phyloP scores from a whole-genome alignment of 2,888 invertebrate genomes.

The Pycnomerus fuliginosus region DNA sequence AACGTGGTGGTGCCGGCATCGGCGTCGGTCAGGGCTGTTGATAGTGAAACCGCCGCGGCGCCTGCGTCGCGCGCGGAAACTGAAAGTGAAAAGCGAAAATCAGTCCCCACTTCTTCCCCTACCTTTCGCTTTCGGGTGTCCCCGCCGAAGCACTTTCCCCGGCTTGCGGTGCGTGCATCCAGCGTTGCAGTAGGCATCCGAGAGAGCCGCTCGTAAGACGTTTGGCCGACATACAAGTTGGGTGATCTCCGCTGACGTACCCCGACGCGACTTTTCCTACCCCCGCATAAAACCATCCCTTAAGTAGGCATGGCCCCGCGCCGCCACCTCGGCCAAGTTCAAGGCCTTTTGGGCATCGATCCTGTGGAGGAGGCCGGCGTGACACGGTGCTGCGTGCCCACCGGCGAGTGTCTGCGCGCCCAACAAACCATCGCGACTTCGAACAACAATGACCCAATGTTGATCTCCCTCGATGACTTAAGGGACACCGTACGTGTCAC shows the following conservation, averaged over 20 bases:
- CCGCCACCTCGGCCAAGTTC: constrained; percentile 55
- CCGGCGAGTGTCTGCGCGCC: constrained; percentile 75
- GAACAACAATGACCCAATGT: constrained; percentile 52
- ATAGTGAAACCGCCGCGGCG: constrained; percentile 50
- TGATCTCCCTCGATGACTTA: constrained; percentile 67
- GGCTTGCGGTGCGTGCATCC: constrained; percentile 59
- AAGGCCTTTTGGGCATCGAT: constrained; percentile 48
- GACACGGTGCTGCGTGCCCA: constrained; percentile 78
- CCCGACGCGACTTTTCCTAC: constrained; percentile 1
- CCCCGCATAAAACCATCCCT: constrained; percentile 2
- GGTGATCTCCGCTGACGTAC: neutral
- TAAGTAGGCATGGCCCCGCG: constrained; percentile 54
- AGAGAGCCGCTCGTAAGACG: constrained; percentile 53
- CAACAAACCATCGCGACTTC: constrained; percentile 46
- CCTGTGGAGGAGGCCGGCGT: constrained; percentile 46
- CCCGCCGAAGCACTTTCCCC: constrained; percentile 49
- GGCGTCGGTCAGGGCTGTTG: constrained; percentile 49
- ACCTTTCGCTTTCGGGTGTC: constrained; percentile 67
- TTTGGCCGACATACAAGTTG: constrained; percentile 9
- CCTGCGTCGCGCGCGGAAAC: constrained; percentile 50
- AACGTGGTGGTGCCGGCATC: constrained; percentile 28
- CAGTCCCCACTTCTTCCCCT: constrained; percentile 60
- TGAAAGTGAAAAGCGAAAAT: constrained; percentile 54
- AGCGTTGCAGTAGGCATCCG: constrained; percentile 59
- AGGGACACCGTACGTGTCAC: constrained; percentile 83